Evolutionary conservation across 2,113 vertebrate species (phyloP).

Genomic region (Erythrolamprus reginae): DNA sequence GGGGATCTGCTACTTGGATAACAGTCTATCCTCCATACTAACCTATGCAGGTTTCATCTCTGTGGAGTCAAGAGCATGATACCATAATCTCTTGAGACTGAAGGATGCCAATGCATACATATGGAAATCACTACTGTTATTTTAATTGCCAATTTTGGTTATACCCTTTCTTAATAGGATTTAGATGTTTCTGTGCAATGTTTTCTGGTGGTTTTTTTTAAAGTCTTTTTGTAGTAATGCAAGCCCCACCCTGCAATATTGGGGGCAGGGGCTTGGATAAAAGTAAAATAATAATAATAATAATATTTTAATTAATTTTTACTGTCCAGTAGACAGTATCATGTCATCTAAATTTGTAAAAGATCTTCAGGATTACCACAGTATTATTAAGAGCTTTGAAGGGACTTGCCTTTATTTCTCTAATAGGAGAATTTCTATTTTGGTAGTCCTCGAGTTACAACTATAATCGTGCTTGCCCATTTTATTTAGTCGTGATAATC

Average conservation of each 20-base stretch:
- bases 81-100: too few species aligned
- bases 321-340: background rate
- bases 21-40: too few species aligned
- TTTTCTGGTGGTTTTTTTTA: background rate
- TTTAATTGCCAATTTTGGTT: background rate
- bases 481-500: background rate
- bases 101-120: too few species aligned
- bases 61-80: too few species aligned
- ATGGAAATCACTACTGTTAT: background rate
- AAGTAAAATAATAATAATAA: background rate
- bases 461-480: background rate
- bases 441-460: background rate
- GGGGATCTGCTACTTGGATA: too few species aligned
- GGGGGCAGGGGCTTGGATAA: fast-evolving
- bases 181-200: background rate
- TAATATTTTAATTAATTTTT: background rate
- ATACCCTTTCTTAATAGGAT: background rate
- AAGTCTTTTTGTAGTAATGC: background rate
- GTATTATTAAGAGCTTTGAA: background rate
- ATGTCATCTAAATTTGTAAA: background rate
- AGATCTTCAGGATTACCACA: background rate
- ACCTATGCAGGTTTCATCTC: too few species aligned
- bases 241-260: background rate
- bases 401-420: background rate
- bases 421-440: too few species aligned